Evolutionary conservation across 2,888 invertebrate species (phyloP).

Genomic region (Epinotia brunnichana): DNA sequence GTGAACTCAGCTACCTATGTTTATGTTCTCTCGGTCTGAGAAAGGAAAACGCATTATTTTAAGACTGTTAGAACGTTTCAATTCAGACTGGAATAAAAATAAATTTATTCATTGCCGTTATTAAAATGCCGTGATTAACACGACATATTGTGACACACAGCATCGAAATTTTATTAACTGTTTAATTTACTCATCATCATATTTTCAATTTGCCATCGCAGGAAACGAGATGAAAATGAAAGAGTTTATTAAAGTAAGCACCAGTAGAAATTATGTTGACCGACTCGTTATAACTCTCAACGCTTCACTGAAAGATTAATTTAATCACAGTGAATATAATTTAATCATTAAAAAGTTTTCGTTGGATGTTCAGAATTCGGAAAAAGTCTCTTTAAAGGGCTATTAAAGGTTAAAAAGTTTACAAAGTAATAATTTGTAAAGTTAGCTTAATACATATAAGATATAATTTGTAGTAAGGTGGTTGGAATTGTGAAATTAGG

Average conservation of each 20-base stretch:
- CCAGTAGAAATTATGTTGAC: not conserved
- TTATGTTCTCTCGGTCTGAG: too few relatives aligned
- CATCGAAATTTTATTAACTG: not conserved
- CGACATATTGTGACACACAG: not conserved
- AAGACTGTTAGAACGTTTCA: too few relatives aligned
- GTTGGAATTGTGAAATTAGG: too few relatives aligned
- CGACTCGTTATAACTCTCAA: slow-evolving; percentile 9
- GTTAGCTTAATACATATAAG: too few relatives aligned
- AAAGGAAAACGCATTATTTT: too few relatives aligned
- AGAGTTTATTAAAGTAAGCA: too few relatives aligned
- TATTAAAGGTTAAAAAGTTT: not conserved
- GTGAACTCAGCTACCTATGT: too few relatives aligned
- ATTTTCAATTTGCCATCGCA: slow-evolving; percentile 10
- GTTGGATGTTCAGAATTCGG: not conserved
- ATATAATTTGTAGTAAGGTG: too few relatives aligned
- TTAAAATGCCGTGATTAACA: not conserved
- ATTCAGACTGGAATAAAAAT: not conserved
- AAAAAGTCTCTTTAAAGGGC: not conserved
- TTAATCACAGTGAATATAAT: not conserved
- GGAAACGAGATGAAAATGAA: slow-evolving; percentile 12
- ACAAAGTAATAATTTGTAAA: not conserved
- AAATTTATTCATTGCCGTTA: not conserved
- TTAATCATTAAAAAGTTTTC: not conserved
- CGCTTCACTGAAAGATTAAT: slow-evolving; percentile 1
- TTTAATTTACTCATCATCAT: not conserved